Conservation (phyloP, 2,888 invertebrate genomes). For the Charanyca ferruginea region DNA sequence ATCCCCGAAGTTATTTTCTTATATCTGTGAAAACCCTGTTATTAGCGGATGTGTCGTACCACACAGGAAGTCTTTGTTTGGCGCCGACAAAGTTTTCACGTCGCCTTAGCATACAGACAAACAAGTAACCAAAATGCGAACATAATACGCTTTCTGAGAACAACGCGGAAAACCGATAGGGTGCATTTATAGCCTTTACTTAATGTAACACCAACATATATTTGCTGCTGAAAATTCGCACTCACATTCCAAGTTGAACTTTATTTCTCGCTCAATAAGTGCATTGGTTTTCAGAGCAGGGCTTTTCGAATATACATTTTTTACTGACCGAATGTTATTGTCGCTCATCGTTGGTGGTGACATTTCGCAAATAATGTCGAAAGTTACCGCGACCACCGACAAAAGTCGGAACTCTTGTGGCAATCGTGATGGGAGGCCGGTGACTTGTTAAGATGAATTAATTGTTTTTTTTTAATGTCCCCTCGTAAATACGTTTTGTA, state of each 20-base stretch:
- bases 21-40: conserved; percentile 62
- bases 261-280: conserved; percentile 38
- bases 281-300: background rate
- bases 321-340: conserved; percentile 70
- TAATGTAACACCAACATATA: conserved; percentile 60
- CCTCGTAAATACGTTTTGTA: conserved; percentile 45
- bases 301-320: conserved; percentile 42
- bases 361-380: conserved; percentile 81
- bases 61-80: conserved; percentile 85
- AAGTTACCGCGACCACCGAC: conserved; percentile 71
- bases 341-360: conserved; percentile 79
- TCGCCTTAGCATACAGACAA: conserved; percentile 71
- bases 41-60: conserved; percentile 62
- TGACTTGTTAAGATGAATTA: conserved; percentile 67
- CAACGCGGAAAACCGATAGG: conserved; percentile 85
- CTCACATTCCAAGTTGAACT: conserved; percentile 46
- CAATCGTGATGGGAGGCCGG: conserved; percentile 65
- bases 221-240: conserved; percentile 38
- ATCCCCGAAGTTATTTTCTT: conserved; percentile 42
- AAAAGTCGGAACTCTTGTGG: conserved; percentile 75
- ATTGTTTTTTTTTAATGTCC: conserved; percentile 58
- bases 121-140: conserved; percentile 79
- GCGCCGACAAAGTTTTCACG: conserved; percentile 78
- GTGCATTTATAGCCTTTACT: conserved; percentile 79
- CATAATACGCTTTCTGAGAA: conserved; percentile 82